phyloP scores from a whole-genome alignment of 2,888 invertebrate species.

The Apotomis betuletana region DNA sequence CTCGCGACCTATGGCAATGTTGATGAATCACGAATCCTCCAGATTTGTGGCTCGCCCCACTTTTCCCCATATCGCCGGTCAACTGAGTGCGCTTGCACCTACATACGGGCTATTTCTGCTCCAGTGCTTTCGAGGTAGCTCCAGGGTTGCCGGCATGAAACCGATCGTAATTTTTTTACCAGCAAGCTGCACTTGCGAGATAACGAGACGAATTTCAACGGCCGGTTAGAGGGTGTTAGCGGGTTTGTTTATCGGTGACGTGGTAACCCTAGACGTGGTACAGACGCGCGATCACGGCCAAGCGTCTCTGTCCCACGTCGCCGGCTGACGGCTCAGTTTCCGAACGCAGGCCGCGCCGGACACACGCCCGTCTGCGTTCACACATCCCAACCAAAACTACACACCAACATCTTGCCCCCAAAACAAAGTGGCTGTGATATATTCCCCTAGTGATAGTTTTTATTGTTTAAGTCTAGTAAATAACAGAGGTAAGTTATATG shows the following conservation, averaged over 20 bases:
- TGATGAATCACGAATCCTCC: conserved; percentile 12
- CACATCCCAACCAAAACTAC: conserved; percentile 16
- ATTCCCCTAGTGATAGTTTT: conserved; percentile 44
- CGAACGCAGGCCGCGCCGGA: conserved; percentile 61
- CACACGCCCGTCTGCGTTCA: conserved; percentile 49
- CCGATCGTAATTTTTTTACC: not conserved
- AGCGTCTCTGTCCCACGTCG: conserved; percentile 34
- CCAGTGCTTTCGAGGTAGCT: conserved; percentile 38
- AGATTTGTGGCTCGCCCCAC: conserved; percentile 23
- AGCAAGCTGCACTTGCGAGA: too few relatives aligned
- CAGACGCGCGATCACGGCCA: conserved; percentile 47
- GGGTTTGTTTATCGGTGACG: conserved; percentile 45
- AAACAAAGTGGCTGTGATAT: conserved; percentile 49
- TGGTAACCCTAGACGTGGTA: conserved; percentile 52
- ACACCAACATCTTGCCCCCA: conserved; percentile 31
- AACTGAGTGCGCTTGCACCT: conserved; percentile 45
- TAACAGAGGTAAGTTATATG: conserved; percentile 27
- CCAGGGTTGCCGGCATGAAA: conserved; percentile 34
- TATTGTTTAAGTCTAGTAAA: conserved; percentile 27
- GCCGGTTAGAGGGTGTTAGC: not conserved
- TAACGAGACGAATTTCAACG: not conserved
- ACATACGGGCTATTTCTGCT: conserved; percentile 43
- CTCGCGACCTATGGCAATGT: conserved; percentile 27
- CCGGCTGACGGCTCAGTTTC: conserved; percentile 55
- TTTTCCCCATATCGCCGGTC: conserved; percentile 39